phyloP scores from a whole-genome alignment of 2,797 vertebrate genomes.

The Pachyuromys duprasi region DNA sequence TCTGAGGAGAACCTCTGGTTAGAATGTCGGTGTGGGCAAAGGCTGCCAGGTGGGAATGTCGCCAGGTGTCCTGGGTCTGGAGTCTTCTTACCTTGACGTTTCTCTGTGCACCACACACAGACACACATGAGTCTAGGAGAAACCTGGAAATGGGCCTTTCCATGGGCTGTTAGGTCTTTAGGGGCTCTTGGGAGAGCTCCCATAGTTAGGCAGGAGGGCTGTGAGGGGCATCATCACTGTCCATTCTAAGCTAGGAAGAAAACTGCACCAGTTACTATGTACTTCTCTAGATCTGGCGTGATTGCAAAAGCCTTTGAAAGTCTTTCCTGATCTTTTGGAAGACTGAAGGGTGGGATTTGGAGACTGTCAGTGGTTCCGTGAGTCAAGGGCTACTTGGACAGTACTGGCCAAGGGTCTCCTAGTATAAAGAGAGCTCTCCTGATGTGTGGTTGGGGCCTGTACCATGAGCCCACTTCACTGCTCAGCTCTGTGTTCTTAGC shows the following conservation, averaged over 20 bases:
- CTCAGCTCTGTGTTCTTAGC: background rate
- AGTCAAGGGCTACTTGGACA: background rate
- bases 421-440: background rate
- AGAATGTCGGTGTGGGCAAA: background rate
- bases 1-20: background rate
- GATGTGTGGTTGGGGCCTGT: background rate
- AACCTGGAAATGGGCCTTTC: background rate
- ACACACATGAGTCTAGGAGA: background rate
- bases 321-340: background rate
- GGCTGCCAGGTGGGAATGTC: background rate
- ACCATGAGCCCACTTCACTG: background rate
- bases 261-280: background rate
- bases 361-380: background rate
- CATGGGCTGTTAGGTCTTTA: background rate
- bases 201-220: background rate
- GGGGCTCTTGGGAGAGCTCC: background rate
- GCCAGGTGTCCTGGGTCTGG: background rate
- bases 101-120: fast-evolving
- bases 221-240: background rate
- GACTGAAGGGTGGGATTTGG: background rate
- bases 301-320: background rate
- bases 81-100: background rate
- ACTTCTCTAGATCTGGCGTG: background rate
- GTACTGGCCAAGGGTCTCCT: background rate
- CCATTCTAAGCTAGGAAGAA: background rate